Base-by-base conservation (phyloP, 2,797 vertebrate species). In the Botia kubotai region DNA sequence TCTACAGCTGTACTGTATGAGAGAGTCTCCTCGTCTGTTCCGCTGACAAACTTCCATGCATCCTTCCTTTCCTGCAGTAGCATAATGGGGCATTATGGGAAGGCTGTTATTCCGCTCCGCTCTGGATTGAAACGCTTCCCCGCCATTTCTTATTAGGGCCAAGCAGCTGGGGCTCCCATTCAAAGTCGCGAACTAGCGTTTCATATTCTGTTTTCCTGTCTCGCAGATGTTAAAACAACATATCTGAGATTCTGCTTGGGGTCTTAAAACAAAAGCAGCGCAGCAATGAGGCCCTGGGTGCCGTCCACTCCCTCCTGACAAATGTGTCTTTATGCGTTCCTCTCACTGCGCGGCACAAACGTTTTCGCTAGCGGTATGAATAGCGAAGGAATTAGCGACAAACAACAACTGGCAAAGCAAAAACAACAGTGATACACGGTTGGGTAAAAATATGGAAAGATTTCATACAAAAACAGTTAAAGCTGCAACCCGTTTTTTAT, bases 11-110 rank as follows among this genome's bases (percentile, higher is more conserved):
- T 87, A 84, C 75, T 77, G 82, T 72, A 72, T 72, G 57, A 79
- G 23, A 75, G 72, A 79, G 67, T 81, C 77, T 86, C 72, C 77
- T 75, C 29, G 55, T 72, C 70, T 63, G 19, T 4, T 89, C 89
- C 89, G 86, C 90, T 87, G 86, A 87, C 87, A 87, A 89, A 89
- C 83, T 85, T 75, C 80, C 76, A 81, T 52, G 79, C 81, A 72
- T 76, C 73, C 82, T 82, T 82, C 79, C 67, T 65, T 77, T 72
- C 58, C 68, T 67, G 55, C 80, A 67, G 33, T 88, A 87, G 55
- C 80, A 88, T 88, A 88, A 89, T 88, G 55, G 82, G 80, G 84
- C 86, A 82, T 46, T 85, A 86, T 75, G 81, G 86, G 83, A 85
- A 81, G 81, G 82, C 55, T 76, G 75, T 86, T 87, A 68, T 82